Percentiles rank a stretch among this genome's conserved stretches.
phyloP scores from a whole-genome alignment of 1,140 invertebrate species.

The Tetranychus cinnabarinus region DNA sequence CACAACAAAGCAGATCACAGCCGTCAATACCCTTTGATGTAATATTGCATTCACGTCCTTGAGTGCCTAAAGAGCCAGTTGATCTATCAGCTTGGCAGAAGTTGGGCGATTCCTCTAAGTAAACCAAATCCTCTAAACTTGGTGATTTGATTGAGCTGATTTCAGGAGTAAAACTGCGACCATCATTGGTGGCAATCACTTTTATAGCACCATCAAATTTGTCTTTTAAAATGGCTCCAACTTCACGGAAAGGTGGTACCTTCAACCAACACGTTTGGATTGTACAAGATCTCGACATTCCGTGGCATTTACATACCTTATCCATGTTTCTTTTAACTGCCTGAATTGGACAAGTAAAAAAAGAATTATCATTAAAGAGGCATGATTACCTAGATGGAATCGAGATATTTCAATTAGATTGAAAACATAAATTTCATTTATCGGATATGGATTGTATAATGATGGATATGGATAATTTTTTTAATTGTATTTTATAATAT shows the following conservation, averaged over 20 bases:
- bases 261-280: conserved; percentile 68
- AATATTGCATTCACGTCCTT: conserved; percentile 46
- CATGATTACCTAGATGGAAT: no score
- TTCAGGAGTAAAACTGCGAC: conserved; percentile 28
- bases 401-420: no score
- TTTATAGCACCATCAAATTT: conserved; percentile 25
- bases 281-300: conserved; percentile 80
- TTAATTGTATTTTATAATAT: no score
- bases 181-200: conserved; percentile 15
- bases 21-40: conserved; percentile 51
- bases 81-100: conserved; percentile 44
- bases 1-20: conserved; percentile 62
- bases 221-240: conserved; percentile 31
- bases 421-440: no score
- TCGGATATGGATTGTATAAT: no score
- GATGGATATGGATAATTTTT: no score
- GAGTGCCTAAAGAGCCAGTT: conserved; percentile 60
- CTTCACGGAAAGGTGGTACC: conserved; percentile 27
- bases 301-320: conserved; percentile 81
- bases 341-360: conserved; percentile 20
- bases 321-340: conserved; percentile 53
- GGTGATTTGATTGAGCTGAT: conserved; percentile 12
- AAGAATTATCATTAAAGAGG: no score
- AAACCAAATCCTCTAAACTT: conserved; percentile 27
- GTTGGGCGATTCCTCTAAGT: conserved; percentile 32